These are phyloP conservation scores for Lates calcarifer DNA, from an alignment of 2,113 vertebrate species.

Conservation along the genomic window DNA sequence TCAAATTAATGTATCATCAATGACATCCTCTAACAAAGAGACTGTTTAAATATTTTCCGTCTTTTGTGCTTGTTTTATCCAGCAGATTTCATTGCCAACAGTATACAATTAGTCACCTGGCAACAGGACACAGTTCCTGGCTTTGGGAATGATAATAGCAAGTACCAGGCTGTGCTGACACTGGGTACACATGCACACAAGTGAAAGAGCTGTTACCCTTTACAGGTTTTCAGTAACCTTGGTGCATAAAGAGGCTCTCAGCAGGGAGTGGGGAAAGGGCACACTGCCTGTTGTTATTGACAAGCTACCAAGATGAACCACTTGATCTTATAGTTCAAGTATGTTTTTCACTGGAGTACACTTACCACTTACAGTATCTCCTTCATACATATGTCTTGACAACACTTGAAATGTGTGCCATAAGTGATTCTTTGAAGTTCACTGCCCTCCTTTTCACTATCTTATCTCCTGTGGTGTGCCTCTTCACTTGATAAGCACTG, in stretches of 20 bases:
- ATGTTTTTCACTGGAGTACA: not conserved
- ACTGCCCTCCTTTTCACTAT: constrained; percentile 19
- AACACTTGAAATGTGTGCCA: not conserved
- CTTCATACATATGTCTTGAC: constrained; percentile 9
- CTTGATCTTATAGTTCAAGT: constrained; percentile 25
- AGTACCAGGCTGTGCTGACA: constrained; percentile 34
- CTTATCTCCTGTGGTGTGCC: constrained; percentile 39
- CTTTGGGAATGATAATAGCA: constrained; percentile 42
- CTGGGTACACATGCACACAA: constrained; percentile 35
- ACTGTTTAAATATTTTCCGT: constrained; percentile 39
- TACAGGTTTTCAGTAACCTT: constrained; percentile 49
- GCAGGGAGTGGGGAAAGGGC: constrained; percentile 15
- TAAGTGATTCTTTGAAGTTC: constrained; percentile 13
- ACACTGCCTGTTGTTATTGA: constrained; percentile 37
- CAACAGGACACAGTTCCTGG: constrained; percentile 50
- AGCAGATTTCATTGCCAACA: constrained; percentile 18
- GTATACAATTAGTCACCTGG: constrained; percentile 71
- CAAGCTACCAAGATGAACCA: constrained; percentile 3
- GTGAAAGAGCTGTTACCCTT: constrained; percentile 40
- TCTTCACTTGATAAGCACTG: constrained; percentile 18
- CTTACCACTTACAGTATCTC: not conserved
- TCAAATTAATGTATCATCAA: not conserved
- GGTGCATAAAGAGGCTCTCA: constrained; percentile 34
- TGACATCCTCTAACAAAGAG: constrained; percentile 13
- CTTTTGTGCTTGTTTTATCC: constrained; percentile 36